Base-by-base conservation (phyloP, 2,113 vertebrate species). In the Empidonax alnorum region DNA sequence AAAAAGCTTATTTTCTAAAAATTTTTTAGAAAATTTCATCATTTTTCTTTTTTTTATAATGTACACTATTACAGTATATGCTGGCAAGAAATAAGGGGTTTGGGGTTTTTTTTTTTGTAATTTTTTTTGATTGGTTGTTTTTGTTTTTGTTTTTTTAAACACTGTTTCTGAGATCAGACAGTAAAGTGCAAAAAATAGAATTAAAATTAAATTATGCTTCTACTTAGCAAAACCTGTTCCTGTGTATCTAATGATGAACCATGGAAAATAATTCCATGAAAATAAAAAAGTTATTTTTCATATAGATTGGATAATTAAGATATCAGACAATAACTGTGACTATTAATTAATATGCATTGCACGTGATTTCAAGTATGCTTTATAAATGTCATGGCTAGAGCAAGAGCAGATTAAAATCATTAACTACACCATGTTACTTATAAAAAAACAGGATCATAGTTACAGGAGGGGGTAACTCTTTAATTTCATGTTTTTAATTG, bases 401-500 rank as follows among this genome's bases (percentile, higher is more conserved):
- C 75, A 96, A 37, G 46, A 89, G 58, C 49, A 95, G 68, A 89
- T 95, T 96, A 95, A 94, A 96, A 76, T 77, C 31, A 92, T 96
- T 97, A 96, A 91, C 75, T 93, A 89, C 22, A 95, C 47, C 42
- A 87, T 73, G 42, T 82, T 93, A 46, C 33, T 82, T 88, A 96
- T 87, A 72, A 96, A 97, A 95, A 97, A 95, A 9, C 44, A 92
- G 31, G 41, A 94, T 90, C 73, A 87, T 37, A 91, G 41, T 92
- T 62, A 93, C 71, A 46, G 18, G 12, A 96, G 61, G 94, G 30
- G 20, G 73, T 92, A 96, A 94, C 90, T 96, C 61, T 94, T 97
- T 97, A 96, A 97, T 96, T 96, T 97, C 35, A 66, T 94, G 78
- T 83, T 96, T 94, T 95, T 90, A 97, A 96, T 95, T 97, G 86